Percentiles rank a stretch among this genome's conserved stretches.
Evolutionary conservation across 2,888 invertebrate genomes (phyloP).

Genomic region (Trissolcus brochymenae): DNA sequence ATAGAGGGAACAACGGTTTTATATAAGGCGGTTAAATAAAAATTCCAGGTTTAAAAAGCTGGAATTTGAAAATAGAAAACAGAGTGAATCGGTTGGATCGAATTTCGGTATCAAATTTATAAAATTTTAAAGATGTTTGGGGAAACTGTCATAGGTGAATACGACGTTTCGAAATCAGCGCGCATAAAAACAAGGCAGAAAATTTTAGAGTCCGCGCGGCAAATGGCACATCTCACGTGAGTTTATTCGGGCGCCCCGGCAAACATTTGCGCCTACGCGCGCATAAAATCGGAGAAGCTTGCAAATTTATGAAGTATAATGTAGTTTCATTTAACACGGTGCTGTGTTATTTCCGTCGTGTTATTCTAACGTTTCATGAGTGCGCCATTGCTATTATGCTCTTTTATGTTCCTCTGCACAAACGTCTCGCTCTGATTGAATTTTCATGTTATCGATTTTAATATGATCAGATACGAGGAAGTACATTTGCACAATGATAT

Average conservation of each 20-base stretch:
- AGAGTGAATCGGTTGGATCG: too few species aligned
- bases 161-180: slow-evolving; percentile 13
- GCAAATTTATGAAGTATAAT: slow-evolving; percentile 56
- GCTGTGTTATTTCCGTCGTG: slow-evolving; percentile 48
- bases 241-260: slow-evolving; percentile 35
- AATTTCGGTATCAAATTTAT: too few species aligned
- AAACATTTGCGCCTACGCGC: slow-evolving; percentile 54
- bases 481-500: slow-evolving; percentile 32
- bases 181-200: slow-evolving; percentile 32
- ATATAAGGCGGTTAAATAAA: too few species aligned
- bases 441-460: slow-evolving; percentile 55
- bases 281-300: slow-evolving; percentile 52
- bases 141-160: too few species aligned
- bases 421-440: slow-evolving; percentile 44
- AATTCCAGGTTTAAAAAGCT: too few species aligned
- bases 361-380: slow-evolving; percentile 49
- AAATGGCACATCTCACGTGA: slow-evolving; percentile 36
- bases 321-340: slow-evolving; percentile 52
- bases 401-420: slow-evolving; percentile 44
- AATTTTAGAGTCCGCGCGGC: slow-evolving; percentile 41
- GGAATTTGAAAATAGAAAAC: too few species aligned
- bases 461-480: slow-evolving; percentile 36
- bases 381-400: slow-evolving; percentile 35
- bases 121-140: too few species aligned
- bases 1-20: too few species aligned